phyloP scores from a whole-genome alignment of 2,113 vertebrate species.

The Vanacampus margaritifer region DNA sequence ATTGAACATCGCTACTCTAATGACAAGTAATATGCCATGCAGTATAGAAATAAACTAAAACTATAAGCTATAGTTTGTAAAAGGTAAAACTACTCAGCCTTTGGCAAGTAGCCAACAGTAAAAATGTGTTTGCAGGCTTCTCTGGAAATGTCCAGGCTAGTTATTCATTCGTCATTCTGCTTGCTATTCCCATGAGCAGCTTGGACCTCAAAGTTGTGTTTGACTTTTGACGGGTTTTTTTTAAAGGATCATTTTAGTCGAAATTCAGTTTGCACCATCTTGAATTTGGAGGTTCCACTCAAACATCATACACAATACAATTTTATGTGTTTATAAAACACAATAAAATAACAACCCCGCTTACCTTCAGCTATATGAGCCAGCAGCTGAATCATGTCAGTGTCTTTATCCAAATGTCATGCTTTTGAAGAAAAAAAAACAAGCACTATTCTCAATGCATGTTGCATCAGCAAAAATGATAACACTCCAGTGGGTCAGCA shows the following conservation, averaged over 20 bases:
- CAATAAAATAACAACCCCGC: neutral
- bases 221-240: too few species aligned
- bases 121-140: too few species aligned
- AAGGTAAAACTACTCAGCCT: too few species aligned
- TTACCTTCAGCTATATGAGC: slow-evolving; percentile 41
- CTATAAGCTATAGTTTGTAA: too few species aligned
- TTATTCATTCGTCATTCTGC: too few species aligned
- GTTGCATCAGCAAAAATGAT: slow-evolving; percentile 20
- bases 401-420: slow-evolving; percentile 15
- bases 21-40: too few species aligned
- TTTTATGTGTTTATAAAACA: neutral
- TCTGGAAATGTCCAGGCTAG: too few species aligned
- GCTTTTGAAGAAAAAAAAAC: slow-evolving; percentile 3
- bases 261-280: neutral
- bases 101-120: too few species aligned
- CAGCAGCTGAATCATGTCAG: slow-evolving; percentile 23
- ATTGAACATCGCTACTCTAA: too few species aligned
- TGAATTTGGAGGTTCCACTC: neutral
- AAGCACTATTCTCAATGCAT: slow-evolving; percentile 10
- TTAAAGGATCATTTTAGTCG: neutral
- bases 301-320: neutral
- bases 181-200: too few species aligned
- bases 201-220: too few species aligned
- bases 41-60: too few species aligned
- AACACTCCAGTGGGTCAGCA: neutral